Percentiles rank a stretch among this genome's conserved stretches.
Evolutionary conservation across 2,888 invertebrate species (phyloP).

Genomic region (Epsilonema sp.): DNA sequence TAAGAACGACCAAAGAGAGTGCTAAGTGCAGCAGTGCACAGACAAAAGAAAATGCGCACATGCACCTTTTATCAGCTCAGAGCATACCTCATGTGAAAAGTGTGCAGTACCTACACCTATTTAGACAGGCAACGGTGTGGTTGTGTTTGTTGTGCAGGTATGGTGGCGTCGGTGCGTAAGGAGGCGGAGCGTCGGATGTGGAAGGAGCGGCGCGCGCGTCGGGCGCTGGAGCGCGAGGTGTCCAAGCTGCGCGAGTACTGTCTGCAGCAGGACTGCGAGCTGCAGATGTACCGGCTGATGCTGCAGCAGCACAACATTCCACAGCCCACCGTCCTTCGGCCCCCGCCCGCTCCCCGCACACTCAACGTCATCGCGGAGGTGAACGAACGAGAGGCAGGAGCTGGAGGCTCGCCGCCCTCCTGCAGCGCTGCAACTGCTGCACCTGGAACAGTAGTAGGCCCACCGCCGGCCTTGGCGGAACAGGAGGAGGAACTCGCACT

Average conservation of each 20-base stretch:
- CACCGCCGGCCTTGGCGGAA: too few relatives aligned
- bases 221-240: constrained; percentile 9
- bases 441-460: too few relatives aligned
- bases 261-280: constrained; percentile 10
- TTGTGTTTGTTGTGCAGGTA: constrained; percentile 1
- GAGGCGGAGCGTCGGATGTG: constrained; percentile 7
- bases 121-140: too few relatives aligned
- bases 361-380: constrained; percentile 9
- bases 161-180: constrained; percentile 3
- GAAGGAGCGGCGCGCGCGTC: constrained; percentile 8
- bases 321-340: constrained; percentile 6
- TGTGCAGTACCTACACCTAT: too few relatives aligned
- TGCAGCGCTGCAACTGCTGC: too few relatives aligned
- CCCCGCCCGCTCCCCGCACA: constrained; percentile 5
- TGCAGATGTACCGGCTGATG: constrained; percentile 5
- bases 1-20: too few relatives aligned
- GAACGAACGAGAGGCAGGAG: constrained; percentile 1
- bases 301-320: constrained; percentile 7
- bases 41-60: too few relatives aligned
- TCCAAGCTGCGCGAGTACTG: constrained; percentile 9
- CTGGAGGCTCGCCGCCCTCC: too few relatives aligned
- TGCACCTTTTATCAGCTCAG: too few relatives aligned
- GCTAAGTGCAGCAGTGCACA: too few relatives aligned
- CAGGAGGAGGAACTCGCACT: too few relatives aligned
- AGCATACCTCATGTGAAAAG: too few relatives aligned